A percentile compares a stretch with the other conserved stretches of the same genome.
These are phyloP conservation scores for Aphis gossypii DNA, from an alignment of 1,140 invertebrate species.

Conservation along the genomic window DNA sequence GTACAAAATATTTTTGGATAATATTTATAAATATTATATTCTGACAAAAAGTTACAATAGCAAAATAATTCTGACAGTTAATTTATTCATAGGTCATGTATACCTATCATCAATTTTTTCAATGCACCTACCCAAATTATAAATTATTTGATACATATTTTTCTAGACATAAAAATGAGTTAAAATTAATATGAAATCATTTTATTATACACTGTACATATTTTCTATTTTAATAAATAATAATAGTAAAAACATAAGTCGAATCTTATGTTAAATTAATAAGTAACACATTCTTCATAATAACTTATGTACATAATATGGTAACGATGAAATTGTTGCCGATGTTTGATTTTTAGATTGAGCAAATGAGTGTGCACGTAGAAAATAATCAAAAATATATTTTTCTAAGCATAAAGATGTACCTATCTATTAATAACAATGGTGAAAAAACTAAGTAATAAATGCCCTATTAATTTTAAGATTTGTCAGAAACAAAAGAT, in stretches of 20 bases:
- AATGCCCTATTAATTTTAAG: constrained; percentile 35
- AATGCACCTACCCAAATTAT: not conserved
- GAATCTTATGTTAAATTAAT: not conserved
- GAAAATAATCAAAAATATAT: constrained; percentile 9
- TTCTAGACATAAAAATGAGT: constrained; percentile 14
- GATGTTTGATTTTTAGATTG: constrained; percentile 30
- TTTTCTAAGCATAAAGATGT: not conserved
- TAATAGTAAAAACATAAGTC: constrained; percentile 31
- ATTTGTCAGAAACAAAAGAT: not conserved
- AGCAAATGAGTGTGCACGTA: constrained; percentile 44
- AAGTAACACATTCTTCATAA: not conserved
- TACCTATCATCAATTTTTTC: not conserved
- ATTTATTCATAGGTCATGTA: constrained; percentile 30
- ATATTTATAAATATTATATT: not conserved
- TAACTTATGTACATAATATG: not conserved
- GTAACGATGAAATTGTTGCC: constrained; percentile 43
- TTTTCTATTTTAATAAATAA: constrained; percentile 32
- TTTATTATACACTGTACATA: constrained; percentile 38
- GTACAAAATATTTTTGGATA: constrained; percentile 33
- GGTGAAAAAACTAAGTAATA: constrained; percentile 36
- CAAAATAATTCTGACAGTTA: constrained; percentile 40
- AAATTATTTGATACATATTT: not conserved
- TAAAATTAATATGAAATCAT: constrained; percentile 13
- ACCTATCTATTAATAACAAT: not conserved
- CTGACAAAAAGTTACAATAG: constrained; percentile 20